Evolutionary conservation across 1,140 invertebrate genomes (phyloP).

Genomic region (Gryllus bimaculatus): DNA sequence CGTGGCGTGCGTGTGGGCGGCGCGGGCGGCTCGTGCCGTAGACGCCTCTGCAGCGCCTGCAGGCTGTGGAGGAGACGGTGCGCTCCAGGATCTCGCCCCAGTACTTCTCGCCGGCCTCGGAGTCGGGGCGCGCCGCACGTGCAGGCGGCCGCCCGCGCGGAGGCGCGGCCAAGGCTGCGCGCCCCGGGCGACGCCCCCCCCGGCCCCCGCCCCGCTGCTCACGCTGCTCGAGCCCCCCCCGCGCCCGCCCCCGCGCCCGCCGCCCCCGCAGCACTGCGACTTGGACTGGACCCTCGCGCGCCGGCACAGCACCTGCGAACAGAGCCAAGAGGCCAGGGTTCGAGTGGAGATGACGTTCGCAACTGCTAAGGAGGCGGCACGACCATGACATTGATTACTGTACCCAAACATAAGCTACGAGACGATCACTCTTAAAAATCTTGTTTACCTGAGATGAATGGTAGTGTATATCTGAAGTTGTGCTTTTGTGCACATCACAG

Average conservation of each 20-base stretch:
- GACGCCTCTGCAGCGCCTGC: constrained; percentile 46
- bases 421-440: no score
- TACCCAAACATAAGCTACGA: no score
- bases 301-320: constrained; percentile 19
- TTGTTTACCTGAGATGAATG: no score
- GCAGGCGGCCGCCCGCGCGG: constrained; percentile 47
- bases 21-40: constrained; percentile 19
- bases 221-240: constrained; percentile 29
- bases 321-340: no score
- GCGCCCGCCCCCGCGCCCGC: constrained; percentile 27
- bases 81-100: constrained; percentile 66
- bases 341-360: no score
- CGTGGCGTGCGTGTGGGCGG: neutral
- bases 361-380: no score
- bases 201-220: constrained; percentile 36
- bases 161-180: constrained; percentile 34
- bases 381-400: no score
- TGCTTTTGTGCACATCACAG: no score
- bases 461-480: no score
- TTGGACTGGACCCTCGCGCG: constrained; percentile 32
- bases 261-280: constrained; percentile 25
- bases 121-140: constrained; percentile 46
- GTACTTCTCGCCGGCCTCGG: constrained; percentile 55
- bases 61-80: constrained; percentile 56
- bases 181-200: constrained; percentile 28